Conservation (phyloP, 2,888 invertebrate genomes). For the Operophtera brumata region DNA sequence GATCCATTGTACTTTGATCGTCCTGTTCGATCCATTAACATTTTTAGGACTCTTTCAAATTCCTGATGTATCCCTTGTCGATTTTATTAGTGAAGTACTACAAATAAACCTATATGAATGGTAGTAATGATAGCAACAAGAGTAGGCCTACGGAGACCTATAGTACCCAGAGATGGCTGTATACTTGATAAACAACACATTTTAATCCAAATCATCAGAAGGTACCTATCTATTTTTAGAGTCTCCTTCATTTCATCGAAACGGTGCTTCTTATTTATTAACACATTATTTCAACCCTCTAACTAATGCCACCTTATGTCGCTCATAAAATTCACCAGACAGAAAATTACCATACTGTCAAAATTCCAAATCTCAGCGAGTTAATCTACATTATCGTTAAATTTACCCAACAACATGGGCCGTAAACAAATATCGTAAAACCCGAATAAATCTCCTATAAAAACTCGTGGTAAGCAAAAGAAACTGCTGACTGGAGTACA, state of each 20-base stretch:
- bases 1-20: too few relatives aligned
- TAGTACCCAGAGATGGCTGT: too few relatives aligned
- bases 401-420: slow-evolving; percentile 21
- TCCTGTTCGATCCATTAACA: too few relatives aligned
- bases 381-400: slow-evolving; percentile 26
- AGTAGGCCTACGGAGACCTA: too few relatives aligned
- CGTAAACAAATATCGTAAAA: slow-evolving; percentile 26
- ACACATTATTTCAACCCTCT: slow-evolving; percentile 21
- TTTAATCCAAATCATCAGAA: too few relatives aligned
- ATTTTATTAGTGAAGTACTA: too few relatives aligned
- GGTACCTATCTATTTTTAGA: neutral
- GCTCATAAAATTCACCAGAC: slow-evolving; percentile 24
- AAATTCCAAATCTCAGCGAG: slow-evolving; percentile 23
- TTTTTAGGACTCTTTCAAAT: too few relatives aligned
- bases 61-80: too few relatives aligned
- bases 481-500: slow-evolving; percentile 20
- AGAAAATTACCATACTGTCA: slow-evolving; percentile 23
- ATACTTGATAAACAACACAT: too few relatives aligned
- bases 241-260: neutral
- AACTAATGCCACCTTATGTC: slow-evolving; percentile 31
- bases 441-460: slow-evolving; percentile 24
- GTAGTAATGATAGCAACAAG: too few relatives aligned
- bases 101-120: too few relatives aligned
- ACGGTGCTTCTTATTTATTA: neutral
- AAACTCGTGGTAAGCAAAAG: slow-evolving; percentile 25